These are phyloP conservation scores for Hermaeophaga mercurialis DNA, from an alignment of 2,888 invertebrate species.

Conservation along the genomic window DNA sequence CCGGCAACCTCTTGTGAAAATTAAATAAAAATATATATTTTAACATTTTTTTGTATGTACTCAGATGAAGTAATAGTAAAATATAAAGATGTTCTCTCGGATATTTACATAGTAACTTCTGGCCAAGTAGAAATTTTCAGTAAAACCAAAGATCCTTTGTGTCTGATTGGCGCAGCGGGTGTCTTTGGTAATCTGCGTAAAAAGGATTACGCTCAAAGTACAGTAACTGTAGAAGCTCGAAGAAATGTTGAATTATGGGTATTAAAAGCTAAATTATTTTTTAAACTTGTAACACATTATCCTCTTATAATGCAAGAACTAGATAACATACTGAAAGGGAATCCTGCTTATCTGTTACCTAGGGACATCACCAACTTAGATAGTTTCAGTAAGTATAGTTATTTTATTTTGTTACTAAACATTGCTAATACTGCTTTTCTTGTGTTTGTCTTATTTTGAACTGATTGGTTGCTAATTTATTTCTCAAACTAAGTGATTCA, in stretches of 20 bases:
- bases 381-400: conserved; percentile 7
- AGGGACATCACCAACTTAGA: background rate
- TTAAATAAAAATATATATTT: too few species aligned
- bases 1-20: too few species aligned
- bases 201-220: conserved; percentile 5
- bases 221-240: conserved; percentile 25
- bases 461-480: too few species aligned
- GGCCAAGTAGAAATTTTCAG: conserved; percentile 31
- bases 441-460: too few species aligned
- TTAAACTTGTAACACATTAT: conserved; percentile 21
- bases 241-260: conserved; percentile 29
- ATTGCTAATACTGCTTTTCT: too few species aligned
- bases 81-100: conserved; percentile 28
- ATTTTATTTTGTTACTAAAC: background rate
- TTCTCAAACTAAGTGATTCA: too few species aligned
- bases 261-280: conserved; percentile 24
- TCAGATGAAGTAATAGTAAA: conserved; percentile 30
- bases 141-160: conserved; percentile 9
- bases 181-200: conserved; percentile 31
- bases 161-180: conserved; percentile 24
- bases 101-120: conserved; percentile 28
- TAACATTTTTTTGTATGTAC: too few species aligned
- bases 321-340: conserved; percentile 14
- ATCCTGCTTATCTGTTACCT: conserved; percentile 16
- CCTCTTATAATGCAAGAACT: conserved; percentile 18